These are phyloP conservation scores for Stenichneumon culpator DNA, from an alignment of 2,888 invertebrate genomes.

Conservation along the genomic window DNA sequence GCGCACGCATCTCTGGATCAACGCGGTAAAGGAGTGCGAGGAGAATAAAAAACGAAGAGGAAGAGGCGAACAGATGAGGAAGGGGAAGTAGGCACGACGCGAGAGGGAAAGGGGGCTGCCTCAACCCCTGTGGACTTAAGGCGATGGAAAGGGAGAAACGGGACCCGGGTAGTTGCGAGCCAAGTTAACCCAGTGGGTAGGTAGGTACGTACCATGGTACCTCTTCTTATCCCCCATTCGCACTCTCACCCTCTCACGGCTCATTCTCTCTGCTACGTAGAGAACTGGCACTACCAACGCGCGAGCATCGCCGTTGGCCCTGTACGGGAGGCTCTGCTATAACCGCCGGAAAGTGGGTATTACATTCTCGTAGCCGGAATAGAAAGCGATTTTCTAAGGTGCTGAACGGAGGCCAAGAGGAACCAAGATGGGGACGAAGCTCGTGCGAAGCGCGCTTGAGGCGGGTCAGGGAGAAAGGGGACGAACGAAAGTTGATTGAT, in stretches of 20 bases:
- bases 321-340: slow-evolving; percentile 59
- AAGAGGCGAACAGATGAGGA: background rate
- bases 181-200: slow-evolving; percentile 59
- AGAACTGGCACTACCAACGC: slow-evolving; percentile 27
- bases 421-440: slow-evolving; percentile 7
- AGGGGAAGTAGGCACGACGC: slow-evolving; percentile 9
- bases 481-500: background rate
- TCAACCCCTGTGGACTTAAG: slow-evolving; percentile 42
- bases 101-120: slow-evolving; percentile 53
- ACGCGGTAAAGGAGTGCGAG: slow-evolving; percentile 54
- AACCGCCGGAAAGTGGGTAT: slow-evolving; percentile 73
- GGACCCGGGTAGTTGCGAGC: slow-evolving; percentile 58
- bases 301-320: slow-evolving; percentile 57
- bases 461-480: slow-evolving; percentile 4
- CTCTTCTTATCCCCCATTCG: slow-evolving; percentile 13
- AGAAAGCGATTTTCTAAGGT: slow-evolving; percentile 71
- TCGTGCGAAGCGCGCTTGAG: background rate
- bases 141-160: slow-evolving; percentile 55
- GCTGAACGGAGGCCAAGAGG: slow-evolving; percentile 33
- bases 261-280: slow-evolving; percentile 39
- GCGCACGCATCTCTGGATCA: slow-evolving; percentile 76
- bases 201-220: slow-evolving; percentile 60
- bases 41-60: background rate
- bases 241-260: slow-evolving; percentile 36
- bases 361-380: slow-evolving; percentile 72